Evolutionary conservation across 2,797 vertebrate species (phyloP).

Genomic region (Microctenopoma steveboyesi): DNA sequence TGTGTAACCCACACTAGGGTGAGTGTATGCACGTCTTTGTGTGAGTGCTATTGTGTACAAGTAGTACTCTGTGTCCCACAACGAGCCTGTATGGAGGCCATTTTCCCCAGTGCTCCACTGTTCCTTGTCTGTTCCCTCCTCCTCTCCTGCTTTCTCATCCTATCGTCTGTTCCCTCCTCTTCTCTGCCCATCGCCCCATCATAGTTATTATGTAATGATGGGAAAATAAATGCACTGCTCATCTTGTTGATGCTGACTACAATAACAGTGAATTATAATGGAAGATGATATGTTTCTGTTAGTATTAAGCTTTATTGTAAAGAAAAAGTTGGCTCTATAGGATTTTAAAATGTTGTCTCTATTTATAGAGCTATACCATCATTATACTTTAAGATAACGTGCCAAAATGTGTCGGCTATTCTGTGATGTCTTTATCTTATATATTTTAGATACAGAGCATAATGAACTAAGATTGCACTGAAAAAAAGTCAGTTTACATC

Average conservation of each 20-base stretch:
- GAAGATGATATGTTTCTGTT: not conserved
- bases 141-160: conserved; percentile 35
- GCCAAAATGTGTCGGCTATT: not conserved
- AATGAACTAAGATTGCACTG: not conserved
- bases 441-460: not conserved
- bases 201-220: conserved; percentile 55
- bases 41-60: conserved; percentile 34
- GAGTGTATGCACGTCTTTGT: conserved; percentile 26
- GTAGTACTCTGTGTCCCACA: conserved; percentile 50
- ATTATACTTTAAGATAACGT: not conserved
- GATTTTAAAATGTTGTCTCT: not conserved
- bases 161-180: conserved; percentile 45
- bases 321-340: not conserved
- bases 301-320: not conserved
- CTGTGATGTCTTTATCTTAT: not conserved
- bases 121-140: conserved; percentile 39
- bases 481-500: conserved; percentile 17
- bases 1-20: conserved; percentile 6
- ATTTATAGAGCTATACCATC: not conserved
- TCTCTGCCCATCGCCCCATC: conserved; percentile 56
- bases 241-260: conserved; percentile 23
- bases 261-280: conserved; percentile 9
- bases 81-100: conserved; percentile 62
- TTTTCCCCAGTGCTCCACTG: conserved; percentile 44
- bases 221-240: conserved; percentile 36